Percentiles rank a stretch among this genome's conserved stretches.
Conservation (phyloP, 2,113 vertebrate genomes). For the Lamprotornis superbus region DNA sequence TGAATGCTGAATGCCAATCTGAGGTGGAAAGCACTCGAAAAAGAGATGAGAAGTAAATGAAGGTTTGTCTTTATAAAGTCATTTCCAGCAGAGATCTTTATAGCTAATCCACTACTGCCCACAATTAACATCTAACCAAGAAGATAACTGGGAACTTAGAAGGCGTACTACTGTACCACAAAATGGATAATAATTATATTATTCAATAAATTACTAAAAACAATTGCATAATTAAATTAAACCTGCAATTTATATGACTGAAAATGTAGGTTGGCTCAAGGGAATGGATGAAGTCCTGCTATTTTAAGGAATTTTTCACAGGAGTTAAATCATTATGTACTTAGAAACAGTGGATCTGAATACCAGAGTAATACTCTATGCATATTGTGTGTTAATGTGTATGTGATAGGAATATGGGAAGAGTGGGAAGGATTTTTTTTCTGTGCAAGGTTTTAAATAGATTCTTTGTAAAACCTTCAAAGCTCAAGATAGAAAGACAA, state of each 20-base stretch:
- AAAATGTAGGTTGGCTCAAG: not conserved
- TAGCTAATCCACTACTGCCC: not conserved
- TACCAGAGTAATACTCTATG: not conserved
- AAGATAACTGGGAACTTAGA: not conserved
- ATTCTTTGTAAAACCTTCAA: not conserved
- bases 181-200: not conserved
- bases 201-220: not conserved
- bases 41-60: not conserved
- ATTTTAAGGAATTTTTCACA: not conserved
- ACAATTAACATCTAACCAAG: not conserved
- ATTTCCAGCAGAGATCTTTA: not conserved
- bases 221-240: not conserved
- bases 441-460: not conserved
- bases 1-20: not conserved
- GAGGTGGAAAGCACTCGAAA: not conserved
- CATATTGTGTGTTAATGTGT: not conserved
- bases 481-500: not conserved
- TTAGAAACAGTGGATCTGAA: not conserved
- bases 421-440: not conserved
- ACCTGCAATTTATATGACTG: not conserved
- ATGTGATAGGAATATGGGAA: not conserved
- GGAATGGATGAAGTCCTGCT: not conserved
- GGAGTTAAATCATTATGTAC: not conserved
- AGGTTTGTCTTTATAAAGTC: not conserved
- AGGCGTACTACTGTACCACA: not conserved